phyloP scores from a whole-genome alignment of 2,888 invertebrate genomes.

The Acanthococcus lagerstroemiae region DNA sequence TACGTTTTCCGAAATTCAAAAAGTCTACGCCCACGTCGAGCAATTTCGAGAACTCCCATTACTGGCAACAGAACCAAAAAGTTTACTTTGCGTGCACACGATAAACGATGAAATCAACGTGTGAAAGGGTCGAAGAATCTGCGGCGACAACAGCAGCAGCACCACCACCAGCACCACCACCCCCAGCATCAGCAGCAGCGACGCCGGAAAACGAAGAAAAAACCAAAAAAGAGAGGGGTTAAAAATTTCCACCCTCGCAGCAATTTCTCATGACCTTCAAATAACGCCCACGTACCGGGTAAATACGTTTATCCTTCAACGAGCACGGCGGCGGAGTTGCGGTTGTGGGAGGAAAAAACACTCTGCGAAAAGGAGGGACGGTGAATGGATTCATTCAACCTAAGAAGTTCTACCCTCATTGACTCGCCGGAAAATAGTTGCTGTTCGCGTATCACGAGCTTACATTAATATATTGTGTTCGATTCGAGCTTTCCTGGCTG shows the following conservation, averaged over 20 bases:
- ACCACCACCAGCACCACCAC: no score
- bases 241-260: constrained; percentile 15
- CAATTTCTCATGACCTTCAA: constrained; percentile 19
- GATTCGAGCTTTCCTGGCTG: background rate
- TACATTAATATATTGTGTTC: background rate
- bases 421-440: background rate
- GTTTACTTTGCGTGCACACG: background rate
- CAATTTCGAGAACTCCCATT: constrained; percentile 6
- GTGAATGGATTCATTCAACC: constrained; percentile 23
- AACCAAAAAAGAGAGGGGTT: background rate
- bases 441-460: background rate
- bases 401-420: background rate
- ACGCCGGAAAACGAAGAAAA: background rate
- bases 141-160: background rate
- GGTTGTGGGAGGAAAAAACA: background rate
- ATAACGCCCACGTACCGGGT: constrained; percentile 16
- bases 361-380: constrained; percentile 9
- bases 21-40: constrained; percentile 7
- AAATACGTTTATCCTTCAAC: background rate
- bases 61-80: constrained; percentile 2
- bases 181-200: no score
- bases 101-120: background rate
- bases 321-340: background rate
- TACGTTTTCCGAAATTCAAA: constrained; percentile 13
- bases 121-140: background rate